Evolutionary conservation across 1,140 invertebrate species (phyloP), one percentile per base, ranked within the genome.

Genomic region (Brachionus sp.): DNA sequence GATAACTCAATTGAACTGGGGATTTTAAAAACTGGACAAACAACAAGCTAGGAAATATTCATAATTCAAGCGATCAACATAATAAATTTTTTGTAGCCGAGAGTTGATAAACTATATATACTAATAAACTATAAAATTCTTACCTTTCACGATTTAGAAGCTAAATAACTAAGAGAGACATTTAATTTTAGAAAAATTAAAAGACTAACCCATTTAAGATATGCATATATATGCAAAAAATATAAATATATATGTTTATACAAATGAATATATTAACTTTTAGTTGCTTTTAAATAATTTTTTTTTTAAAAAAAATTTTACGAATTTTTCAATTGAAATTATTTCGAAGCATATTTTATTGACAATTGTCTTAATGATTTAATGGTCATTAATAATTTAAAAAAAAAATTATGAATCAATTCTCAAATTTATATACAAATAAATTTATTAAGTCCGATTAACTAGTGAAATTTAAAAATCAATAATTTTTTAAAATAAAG

Each of bases 191-290:
- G n/a, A 46, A 66, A 66, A 70, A 37, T 70, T 70, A 33, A 37
- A 39, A 70, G 35, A 70, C 33, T 70, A 70, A 70, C 66, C 66
- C 66, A 70, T 70, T 70, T 70, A 39, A 39, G 64, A 66, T 33
- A 66, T 66, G 29, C 29, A 29, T 29, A 29, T 29, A 29, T 29
- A 29, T 29, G 29, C 29, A 29, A 29, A 29, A 29, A 29, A 66
- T 66, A 66, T 33, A 66, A 5, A 42, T 42, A 42, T 42, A 57
- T 57, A 57, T 7, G 13, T 13, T 23, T 29, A 64, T 64, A 29
- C 19, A 37, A 70, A 70, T 46, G 70, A 75, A 75, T 75, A 50
- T 46, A 25, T 75, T 75, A 75, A 75, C 70, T 75, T 25, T 75
- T 75, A 25, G 39, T 75, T 75, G 44, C 23, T 75, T 19, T 57